Base-by-base conservation (phyloP, 1,140 invertebrate genomes). In the Drosophila burlai region DNA sequence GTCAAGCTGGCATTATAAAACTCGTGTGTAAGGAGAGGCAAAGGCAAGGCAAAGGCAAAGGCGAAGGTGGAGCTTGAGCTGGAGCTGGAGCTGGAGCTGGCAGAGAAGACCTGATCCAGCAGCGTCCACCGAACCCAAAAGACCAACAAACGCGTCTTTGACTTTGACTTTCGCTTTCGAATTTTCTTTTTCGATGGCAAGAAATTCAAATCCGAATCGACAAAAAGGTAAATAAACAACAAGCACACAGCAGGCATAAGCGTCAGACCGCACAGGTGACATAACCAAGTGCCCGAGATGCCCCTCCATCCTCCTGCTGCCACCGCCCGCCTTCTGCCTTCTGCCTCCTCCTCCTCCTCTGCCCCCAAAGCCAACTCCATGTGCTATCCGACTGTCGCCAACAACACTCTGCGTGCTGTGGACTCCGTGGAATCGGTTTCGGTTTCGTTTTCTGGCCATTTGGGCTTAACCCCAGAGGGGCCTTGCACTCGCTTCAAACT, bases 101-200 rank as follows among this genome's bases (percentile, higher is more conserved):
- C 49, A 16, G 50, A 31, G 34, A 49, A 72, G 69, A 73, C 69
- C 64, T 60, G 52, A 72, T 61, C 36, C 69, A 59, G 69, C 69
- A 60, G 67, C 69, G 69, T 73, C 54, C 69, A 50, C 31, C 69
- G 69, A 57, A 73, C 69, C 40, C 69, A 15, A 59, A 59, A 72
- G 59, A 34, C 31, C 64, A 59, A 49, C 24, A 72, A 74, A 29
- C 36, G 68, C 77, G 81, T 87, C 84, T 89, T 81, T 89, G 86
- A 85, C 85, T 90, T 90, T 90, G 86, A 90, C 85, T 90, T 90
- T 90, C 85, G 85, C 85, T 90, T 90, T 90, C 85, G 82, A 91
- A 90, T 90, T 90, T 90, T 85, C 86, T 85, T 90, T 84, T 90
- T 85, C 66, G 68, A 83, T 58, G 59, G 50, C 59, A 75, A 57